Percentiles rank a stretch among this genome's conserved stretches.
Conservation (phyloP, 2,113 vertebrate genomes). For the Numenius arquata region DNA sequence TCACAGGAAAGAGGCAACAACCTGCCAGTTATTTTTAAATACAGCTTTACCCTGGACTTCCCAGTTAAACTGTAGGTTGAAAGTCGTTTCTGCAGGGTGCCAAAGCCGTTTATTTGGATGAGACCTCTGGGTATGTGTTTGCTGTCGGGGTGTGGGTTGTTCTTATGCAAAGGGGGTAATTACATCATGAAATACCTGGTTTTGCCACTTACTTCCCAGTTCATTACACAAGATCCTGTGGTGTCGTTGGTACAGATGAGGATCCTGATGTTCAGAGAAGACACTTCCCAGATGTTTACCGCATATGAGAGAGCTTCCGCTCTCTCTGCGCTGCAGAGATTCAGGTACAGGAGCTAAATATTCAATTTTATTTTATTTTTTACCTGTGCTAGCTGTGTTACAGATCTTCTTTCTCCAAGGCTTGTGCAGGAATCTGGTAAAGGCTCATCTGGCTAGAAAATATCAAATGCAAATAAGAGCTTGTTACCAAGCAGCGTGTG, state of each 20-base stretch:
- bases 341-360: not conserved
- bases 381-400: constrained; percentile 84
- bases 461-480: constrained; percentile 20
- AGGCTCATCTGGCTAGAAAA: constrained; percentile 50
- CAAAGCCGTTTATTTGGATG: not conserved
- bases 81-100: not conserved
- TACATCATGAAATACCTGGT: not conserved
- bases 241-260: not conserved
- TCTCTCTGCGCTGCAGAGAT: not conserved
- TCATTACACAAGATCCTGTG: not conserved
- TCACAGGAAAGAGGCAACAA: not conserved
- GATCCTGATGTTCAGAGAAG: not conserved
- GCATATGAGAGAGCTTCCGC: not conserved
- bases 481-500: constrained; percentile 7
- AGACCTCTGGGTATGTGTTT: not conserved
- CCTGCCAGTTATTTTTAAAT: not conserved
- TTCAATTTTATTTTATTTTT: not conserved
- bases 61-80: not conserved
- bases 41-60: not conserved
- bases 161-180: not conserved
- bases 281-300: not conserved
- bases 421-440: not conserved
- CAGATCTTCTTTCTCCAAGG: constrained; percentile 67
- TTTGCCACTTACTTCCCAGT: not conserved
- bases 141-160: not conserved